Evolutionary conservation across 2,888 invertebrate genomes (phyloP), one percentile per base, ranked within the genome.

Genomic region (Eurytoma adleriae): DNA sequence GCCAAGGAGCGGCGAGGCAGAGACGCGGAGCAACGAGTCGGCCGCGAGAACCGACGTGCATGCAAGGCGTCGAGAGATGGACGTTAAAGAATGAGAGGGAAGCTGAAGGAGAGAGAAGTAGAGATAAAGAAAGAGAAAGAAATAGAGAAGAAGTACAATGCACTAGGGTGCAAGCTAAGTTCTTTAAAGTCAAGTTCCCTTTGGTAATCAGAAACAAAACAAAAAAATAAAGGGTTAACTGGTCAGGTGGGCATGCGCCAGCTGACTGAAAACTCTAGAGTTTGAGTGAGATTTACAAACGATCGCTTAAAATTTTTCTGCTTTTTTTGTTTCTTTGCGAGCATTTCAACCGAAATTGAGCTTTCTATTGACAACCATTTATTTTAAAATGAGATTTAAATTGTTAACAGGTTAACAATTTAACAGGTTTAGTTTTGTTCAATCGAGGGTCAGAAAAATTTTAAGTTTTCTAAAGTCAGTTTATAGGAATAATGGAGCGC

Each of bases 241-340:
- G 86, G 88, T 87, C 89, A 89, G 89, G 86, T 89, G 87, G 89
- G 86, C 89, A 90, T 90, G 89, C 89, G 87, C 89, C 88, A 89
- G 85, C 89, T 89, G 90, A 89, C 89, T 86, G 83, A 79, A 82
- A 82, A 82, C 78, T 84, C 83, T 81, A 84, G 87, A 89, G 85
- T 78, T 74, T 78, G 10, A 78, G 52, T 70, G 59, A 57, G 5
- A 78, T 48, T 16, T 87, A 24, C 18, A 20, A 89, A 71, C 50
- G 70, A 30, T 72, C 54, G 71, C 48, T 56, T 20, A 16, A 71
- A 66, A 79, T 66, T 67, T 78, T 13, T 74, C n/a, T 67, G 48
- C n/a, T 50, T 3, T 5, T 67, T 67, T 2, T n/a, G 18, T 40
- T 18, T 40, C n/a, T 52, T 7, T 16, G 24, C n/a, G 24, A 27